These are phyloP conservation scores for Nannospalax galili DNA, from an alignment of 2,113 vertebrate species.

Conservation along the genomic window DNA sequence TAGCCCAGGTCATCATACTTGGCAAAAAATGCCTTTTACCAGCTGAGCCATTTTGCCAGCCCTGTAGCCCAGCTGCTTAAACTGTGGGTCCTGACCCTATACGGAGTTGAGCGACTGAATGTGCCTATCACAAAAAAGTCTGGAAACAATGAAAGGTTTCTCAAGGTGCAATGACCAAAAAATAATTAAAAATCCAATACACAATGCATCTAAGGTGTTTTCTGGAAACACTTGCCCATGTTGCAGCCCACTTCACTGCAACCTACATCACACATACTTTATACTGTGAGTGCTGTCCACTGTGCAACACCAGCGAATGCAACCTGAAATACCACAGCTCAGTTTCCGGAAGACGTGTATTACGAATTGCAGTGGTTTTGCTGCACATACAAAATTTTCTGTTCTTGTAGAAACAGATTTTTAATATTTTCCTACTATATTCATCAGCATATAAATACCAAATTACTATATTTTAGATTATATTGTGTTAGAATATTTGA, in stretches of 20 bases:
- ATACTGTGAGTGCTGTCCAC: no score
- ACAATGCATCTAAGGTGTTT: not conserved
- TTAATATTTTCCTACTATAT: not conserved
- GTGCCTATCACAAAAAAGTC: not conserved
- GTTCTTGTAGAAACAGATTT: not conserved
- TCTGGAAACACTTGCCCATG: not conserved
- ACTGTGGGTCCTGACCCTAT: not conserved
- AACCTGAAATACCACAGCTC: not conserved
- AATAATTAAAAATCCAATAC: not conserved
- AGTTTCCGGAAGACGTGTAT: not conserved
- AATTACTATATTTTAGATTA: not conserved
- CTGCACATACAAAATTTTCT: not conserved
- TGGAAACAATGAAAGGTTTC: not conserved
- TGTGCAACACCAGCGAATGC: no score
- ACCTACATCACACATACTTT: not conserved
- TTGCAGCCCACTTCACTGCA: accelerated
- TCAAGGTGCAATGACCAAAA: not conserved
- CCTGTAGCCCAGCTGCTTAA: not conserved
- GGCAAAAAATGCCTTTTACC: not conserved
- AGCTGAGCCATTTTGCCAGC: not conserved
- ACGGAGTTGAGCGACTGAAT: not conserved
- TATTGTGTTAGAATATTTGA: not conserved
- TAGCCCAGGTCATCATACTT: not conserved
- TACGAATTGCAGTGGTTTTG: not conserved
- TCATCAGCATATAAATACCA: not conserved